Evolutionary conservation across 2,797 vertebrate genomes (phyloP).

Genomic region (Melanotaenia parkinsoni): DNA sequence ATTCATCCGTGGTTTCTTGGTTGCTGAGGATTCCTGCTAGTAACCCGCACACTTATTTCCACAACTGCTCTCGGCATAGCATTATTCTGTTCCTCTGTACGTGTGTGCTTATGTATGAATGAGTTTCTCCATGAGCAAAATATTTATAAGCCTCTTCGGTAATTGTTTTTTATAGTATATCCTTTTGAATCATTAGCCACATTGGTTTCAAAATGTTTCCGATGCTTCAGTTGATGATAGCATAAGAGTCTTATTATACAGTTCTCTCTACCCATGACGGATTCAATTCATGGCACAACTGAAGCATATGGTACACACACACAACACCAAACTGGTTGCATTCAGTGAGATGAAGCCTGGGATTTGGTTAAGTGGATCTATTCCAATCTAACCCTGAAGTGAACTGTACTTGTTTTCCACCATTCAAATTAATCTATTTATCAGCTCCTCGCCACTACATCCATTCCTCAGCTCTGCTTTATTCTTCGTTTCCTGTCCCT

Average conservation of each 20-base stretch:
- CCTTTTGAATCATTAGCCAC: conserved; percentile 18
- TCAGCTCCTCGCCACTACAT: conserved; percentile 27
- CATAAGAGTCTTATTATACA: conserved; percentile 19
- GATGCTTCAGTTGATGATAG: conserved; percentile 19
- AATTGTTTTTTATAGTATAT: conserved; percentile 20
- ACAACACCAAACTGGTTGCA: conserved; percentile 44
- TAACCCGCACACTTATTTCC: conserved; percentile 3
- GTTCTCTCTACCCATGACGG: conserved; percentile 14
- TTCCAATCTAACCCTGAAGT: conserved; percentile 67
- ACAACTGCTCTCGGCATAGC: neutral
- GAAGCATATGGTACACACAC: conserved; percentile 19
- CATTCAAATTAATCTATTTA: conserved; percentile 45
- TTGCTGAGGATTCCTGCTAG: conserved; percentile 28
- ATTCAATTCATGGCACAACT: conserved; percentile 46
- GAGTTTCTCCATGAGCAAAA: neutral
- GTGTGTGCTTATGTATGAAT: neutral
- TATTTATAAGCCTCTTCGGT: neutral
- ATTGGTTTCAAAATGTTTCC: neutral
- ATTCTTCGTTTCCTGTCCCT: conserved; percentile 6
- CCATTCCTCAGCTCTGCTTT: conserved; percentile 29
- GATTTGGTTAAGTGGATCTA: conserved; percentile 68
- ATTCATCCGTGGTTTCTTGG: conserved; percentile 26
- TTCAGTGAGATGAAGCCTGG: conserved; percentile 68
- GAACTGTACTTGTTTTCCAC: conserved; percentile 65
- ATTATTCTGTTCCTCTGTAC: neutral